A percentile compares a stretch with the other conserved stretches of the same genome.
Evolutionary conservation across 2,113 vertebrate species (phyloP).

Genomic region (Heteronetta atricapilla): DNA sequence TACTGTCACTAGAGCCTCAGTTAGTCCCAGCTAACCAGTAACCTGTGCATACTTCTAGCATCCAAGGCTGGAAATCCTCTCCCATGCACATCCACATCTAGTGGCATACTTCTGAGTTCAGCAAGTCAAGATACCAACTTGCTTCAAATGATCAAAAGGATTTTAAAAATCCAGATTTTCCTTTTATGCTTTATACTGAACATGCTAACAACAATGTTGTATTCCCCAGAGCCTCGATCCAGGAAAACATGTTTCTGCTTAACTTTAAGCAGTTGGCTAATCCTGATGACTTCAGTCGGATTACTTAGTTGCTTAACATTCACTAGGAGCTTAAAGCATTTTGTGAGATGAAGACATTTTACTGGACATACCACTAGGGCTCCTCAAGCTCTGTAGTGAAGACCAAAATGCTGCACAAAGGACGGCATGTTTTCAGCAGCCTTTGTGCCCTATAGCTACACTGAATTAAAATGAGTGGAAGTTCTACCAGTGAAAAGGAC

Average conservation of each 20-base stretch:
- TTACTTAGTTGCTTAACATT: constrained; percentile 41
- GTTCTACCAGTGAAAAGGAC: not conserved
- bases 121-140: not conserved
- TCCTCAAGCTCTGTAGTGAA: not conserved
- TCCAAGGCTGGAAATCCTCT: not conserved
- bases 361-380: not conserved
- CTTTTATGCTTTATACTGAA: not conserved
- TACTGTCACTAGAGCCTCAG: not conserved
- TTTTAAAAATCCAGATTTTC: constrained; percentile 9
- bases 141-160: not conserved
- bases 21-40: not conserved
- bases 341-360: not conserved
- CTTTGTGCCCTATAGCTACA: not conserved
- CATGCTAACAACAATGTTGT: not conserved
- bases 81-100: not conserved
- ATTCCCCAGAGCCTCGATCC: not conserved
- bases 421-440: not conserved
- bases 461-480: not conserved
- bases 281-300: constrained; percentile 30
- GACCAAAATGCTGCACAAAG: not conserved
- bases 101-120: not conserved
- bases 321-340: constrained; percentile 12
- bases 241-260: constrained; percentile 19
- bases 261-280: constrained; percentile 52
- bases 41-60: not conserved